A percentile compares a stretch with the other conserved stretches of the same genome.
phyloP scores from a whole-genome alignment of 2,888 invertebrate species.

The Amphimallon solstitiale region DNA sequence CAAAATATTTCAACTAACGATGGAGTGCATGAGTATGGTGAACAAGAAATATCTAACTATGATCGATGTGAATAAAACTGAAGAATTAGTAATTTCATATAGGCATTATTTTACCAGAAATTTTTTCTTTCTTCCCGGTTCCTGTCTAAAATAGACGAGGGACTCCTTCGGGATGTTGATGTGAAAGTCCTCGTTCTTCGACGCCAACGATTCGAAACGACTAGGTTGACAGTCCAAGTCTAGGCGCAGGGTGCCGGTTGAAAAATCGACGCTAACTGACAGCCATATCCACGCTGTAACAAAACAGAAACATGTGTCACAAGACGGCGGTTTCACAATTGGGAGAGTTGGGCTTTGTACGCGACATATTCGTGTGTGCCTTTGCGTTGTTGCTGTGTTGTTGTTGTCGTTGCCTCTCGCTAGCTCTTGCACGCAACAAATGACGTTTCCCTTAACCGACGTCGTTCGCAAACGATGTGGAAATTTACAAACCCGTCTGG shows the following conservation, averaged over 20 bases:
- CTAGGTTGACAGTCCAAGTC: conserved; percentile 62
- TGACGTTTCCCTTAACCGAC: conserved; percentile 13
- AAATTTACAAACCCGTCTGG: conserved; percentile 11
- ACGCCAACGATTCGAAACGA: conserved; percentile 57
- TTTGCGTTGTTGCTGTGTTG: too few relatives aligned
- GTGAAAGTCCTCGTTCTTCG: conserved; percentile 47
- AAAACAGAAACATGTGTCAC: conserved; percentile 34
- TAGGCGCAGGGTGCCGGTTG: conserved; percentile 57
- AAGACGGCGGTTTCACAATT: background rate
- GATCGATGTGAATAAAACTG: too few relatives aligned
- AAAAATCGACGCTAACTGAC: conserved; percentile 59
- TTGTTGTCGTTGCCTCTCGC: background rate
- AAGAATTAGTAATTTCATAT: background rate
- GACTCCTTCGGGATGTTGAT: conserved; percentile 60
- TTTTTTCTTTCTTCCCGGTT: conserved; percentile 64
- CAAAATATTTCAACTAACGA: too few relatives aligned
- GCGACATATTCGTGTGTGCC: too few relatives aligned
- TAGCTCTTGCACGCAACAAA: conserved; percentile 8
- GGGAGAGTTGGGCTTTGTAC: too few relatives aligned
- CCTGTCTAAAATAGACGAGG: conserved; percentile 63
- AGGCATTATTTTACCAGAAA: conserved; percentile 58
- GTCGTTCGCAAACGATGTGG: conserved; percentile 14
- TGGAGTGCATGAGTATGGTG: too few relatives aligned
- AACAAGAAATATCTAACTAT: too few relatives aligned
- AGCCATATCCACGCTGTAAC: conserved; percentile 63